phyloP scores from a whole-genome alignment of 2,888 invertebrate genomes.

The Chesias legatella region DNA sequence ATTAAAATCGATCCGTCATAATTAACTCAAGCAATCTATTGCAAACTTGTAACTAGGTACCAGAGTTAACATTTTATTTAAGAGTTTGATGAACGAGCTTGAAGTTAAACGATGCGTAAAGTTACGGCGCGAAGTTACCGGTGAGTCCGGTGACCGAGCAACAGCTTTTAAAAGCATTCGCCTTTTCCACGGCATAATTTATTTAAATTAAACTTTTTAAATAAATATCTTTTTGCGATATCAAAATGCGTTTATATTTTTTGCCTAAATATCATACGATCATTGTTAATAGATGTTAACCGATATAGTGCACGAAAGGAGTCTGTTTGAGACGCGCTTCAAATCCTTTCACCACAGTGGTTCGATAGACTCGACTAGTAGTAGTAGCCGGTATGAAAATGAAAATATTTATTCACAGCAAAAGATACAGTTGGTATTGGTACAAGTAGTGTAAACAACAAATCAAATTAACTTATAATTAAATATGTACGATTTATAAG shows the following conservation, averaged over 20 bases:
- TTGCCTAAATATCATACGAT: neutral
- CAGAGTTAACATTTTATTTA: constrained; percentile 11
- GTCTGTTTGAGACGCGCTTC: too few relatives aligned
- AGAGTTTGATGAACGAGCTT: constrained; percentile 24
- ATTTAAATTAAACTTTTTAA: constrained; percentile 13
- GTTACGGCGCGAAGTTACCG: constrained; percentile 15
- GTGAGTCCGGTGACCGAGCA: constrained; percentile 15
- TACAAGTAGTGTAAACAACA: too few relatives aligned
- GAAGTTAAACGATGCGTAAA: constrained; percentile 22
- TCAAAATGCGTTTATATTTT: constrained; percentile 1
- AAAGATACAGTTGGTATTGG: too few relatives aligned
- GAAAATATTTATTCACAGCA: too few relatives aligned
- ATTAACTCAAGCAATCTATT: constrained; percentile 8
- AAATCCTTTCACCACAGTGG: too few relatives aligned
- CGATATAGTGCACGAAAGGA: too few relatives aligned
- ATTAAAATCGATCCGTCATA: neutral
- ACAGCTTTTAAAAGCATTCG: constrained; percentile 26
- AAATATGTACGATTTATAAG: too few relatives aligned
- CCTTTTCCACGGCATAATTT: constrained; percentile 9
- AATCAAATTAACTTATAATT: too few relatives aligned
- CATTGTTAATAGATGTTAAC: too few relatives aligned
- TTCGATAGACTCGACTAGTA: too few relatives aligned
- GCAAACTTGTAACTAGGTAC: constrained; percentile 5
- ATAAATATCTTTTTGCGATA: constrained; percentile 2
- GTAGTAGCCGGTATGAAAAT: too few relatives aligned